These are phyloP conservation scores for Chrysina gloriosa DNA, from an alignment of 2,888 invertebrate genomes.

Conservation along the genomic window DNA sequence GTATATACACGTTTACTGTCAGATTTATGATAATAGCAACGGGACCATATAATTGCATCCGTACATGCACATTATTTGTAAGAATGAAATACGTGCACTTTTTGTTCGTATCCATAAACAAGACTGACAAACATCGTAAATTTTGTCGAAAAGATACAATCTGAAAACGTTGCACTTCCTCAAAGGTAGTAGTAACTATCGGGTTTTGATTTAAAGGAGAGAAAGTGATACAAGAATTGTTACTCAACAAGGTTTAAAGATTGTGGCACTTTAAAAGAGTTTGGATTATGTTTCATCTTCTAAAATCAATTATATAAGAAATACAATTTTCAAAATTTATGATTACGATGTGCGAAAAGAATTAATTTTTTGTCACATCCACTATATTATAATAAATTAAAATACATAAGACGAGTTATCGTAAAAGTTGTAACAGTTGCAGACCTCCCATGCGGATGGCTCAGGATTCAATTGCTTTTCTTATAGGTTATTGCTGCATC, in stretches of 20 bases:
- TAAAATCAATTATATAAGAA: not conserved
- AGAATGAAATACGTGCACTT: not conserved
- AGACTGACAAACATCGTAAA: conserved; percentile 1
- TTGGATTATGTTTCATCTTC: not conserved
- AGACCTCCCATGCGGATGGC: conserved; percentile 47
- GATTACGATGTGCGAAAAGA: conserved; percentile 17
- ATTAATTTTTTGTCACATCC: conserved; percentile 1
- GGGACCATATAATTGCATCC: conserved; percentile 10
- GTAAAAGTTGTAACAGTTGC: conserved; percentile 41
- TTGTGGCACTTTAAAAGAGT: too few species aligned
- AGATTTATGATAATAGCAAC: conserved; percentile 20
- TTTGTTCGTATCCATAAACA: not conserved
- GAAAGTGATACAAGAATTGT: too few species aligned
- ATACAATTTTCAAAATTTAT: conserved; percentile 9
- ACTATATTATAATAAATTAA: conserved; percentile 25
- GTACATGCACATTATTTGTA: not conserved
- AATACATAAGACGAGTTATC: conserved; percentile 35
- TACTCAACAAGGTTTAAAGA: too few species aligned
- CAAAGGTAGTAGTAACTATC: not conserved
- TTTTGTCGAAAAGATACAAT: conserved; percentile 12
- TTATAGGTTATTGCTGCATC: conserved; percentile 52
- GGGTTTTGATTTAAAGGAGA: too few species aligned
- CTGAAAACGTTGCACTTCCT: not conserved
- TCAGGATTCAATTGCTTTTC: conserved; percentile 50
- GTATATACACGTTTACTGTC: conserved; percentile 5